Conservation (phyloP, 2,888 invertebrate genomes). For the Tipula helvola region DNA sequence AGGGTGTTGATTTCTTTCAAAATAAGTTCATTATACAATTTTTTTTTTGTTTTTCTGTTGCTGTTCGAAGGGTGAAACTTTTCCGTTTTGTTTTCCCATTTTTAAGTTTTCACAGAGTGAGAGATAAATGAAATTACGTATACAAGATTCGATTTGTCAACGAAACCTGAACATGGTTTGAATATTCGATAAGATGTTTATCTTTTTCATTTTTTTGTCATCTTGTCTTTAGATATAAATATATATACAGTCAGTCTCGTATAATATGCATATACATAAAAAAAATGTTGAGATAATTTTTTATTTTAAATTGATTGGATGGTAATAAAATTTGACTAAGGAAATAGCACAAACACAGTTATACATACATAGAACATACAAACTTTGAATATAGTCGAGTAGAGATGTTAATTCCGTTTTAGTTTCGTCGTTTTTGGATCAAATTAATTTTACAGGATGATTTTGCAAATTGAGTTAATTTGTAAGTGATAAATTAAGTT, state of each 20-base stretch:
- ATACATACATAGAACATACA: background rate
- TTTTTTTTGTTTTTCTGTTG: background rate
- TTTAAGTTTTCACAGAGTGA: background rate
- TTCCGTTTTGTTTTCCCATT: background rate
- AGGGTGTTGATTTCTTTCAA: constrained; percentile 4
- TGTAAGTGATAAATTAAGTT: background rate
- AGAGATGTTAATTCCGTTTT: background rate
- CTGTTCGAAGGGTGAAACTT: background rate
- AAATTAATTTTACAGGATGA: background rate
- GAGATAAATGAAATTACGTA: constrained; percentile 11
- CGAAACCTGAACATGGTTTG: constrained; percentile 12
- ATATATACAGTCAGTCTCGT: background rate
- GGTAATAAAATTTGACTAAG: background rate
- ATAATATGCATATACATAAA: background rate
- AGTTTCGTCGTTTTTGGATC: background rate
- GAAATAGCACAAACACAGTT: background rate
- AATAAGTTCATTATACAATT: background rate
- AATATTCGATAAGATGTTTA: constrained; percentile 8
- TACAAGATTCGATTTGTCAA: constrained; percentile 12
- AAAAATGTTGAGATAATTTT: background rate
- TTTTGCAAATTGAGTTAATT: background rate
- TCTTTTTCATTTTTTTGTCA: background rate
- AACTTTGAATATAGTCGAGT: background rate
- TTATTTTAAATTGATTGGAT: background rate
- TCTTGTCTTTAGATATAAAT: background rate